phyloP scores from a whole-genome alignment of 1,140 invertebrate genomes.

The Zaprionus kolodkinae region DNA sequence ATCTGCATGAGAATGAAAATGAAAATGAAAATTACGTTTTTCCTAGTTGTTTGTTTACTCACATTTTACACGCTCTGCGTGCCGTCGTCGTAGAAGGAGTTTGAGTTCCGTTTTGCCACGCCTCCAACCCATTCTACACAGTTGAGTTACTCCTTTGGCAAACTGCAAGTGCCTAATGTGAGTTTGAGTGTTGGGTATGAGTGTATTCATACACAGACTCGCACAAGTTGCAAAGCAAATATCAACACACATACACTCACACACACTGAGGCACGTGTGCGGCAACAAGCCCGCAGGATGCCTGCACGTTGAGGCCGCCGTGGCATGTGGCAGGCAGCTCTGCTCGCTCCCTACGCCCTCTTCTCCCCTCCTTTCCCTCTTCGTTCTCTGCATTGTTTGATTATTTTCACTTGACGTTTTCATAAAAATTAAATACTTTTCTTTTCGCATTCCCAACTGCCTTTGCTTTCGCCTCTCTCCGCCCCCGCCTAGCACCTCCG shows the following conservation, averaged over 20 bases:
- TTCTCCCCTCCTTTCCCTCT: no score
- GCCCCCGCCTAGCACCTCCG: no score
- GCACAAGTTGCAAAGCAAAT: constrained; percentile 52
- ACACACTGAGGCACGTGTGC: constrained; percentile 12
- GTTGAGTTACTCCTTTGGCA: neutral
- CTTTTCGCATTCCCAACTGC: neutral
- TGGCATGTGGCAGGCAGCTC: constrained; percentile 12
- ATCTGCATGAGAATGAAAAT: constrained; percentile 46
- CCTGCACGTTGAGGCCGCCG: constrained; percentile 13
- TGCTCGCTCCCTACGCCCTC: constrained; percentile 9
- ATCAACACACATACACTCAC: constrained; percentile 23
- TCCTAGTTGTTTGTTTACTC: constrained; percentile 57
- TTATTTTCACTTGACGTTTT: constrained; percentile 69
- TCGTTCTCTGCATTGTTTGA: constrained; percentile 54
- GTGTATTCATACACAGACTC: constrained; percentile 25
- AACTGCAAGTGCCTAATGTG: constrained; percentile 37
- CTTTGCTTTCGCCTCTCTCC: neutral
- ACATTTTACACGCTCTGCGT: constrained; percentile 63
- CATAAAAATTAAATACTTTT: constrained; percentile 76
- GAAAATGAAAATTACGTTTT: constrained; percentile 74
- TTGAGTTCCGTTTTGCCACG: neutral
- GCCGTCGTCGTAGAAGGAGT: constrained; percentile 25
- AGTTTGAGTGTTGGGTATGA: constrained; percentile 23
- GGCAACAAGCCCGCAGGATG: constrained; percentile 24
- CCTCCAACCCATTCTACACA: neutral